Evolutionary conservation across 1,140 invertebrate species (phyloP), one percentile per base, ranked within the genome.

Genomic region (Drosophila guanche): DNA sequence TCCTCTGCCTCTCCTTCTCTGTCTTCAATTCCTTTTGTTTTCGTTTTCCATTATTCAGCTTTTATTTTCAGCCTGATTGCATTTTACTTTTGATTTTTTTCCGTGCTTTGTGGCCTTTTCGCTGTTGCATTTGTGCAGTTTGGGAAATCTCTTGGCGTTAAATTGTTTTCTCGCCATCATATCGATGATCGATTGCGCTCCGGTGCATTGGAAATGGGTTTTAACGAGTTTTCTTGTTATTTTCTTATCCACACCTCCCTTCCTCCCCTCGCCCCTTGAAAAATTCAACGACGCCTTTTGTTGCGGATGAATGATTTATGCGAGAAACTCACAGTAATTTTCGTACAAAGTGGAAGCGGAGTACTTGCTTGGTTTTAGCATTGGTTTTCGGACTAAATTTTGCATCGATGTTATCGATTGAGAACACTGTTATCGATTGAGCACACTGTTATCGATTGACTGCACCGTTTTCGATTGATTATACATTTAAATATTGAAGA

Each of bases 111-210:
- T 63, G 37, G 43, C 42, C 42, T 66, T 67, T 29, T 63, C 25
- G 29, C n/a, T 27, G 23, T 75, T 48, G 33, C 51, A 60, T 20
- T 23, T 29, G 16, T 37, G 33, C 33, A 37, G 33, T 37, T 37
- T 37, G 27, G 22, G 43, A 53, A 76, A 76, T 76, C 56, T 76
- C 42, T 61, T 57, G 62, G 71, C 73, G 51, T 68, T 56, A 76
- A 76, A 76, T 76, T 76, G 73, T 59, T 75, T 76, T 75, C 33
- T 68, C 41, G 43, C 45, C 25, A 48, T 61, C 56, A 72, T 61
- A 71, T 71, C 23, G 33, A 53, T 61, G 68, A 70, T 60, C 67
- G 56, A 71, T 72, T 72, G 62, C 37, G 10, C 10, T 37, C 56
- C 23, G 56, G 63, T 41, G 66, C 63, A 68, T 68, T 68, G 51